Evolutionary conservation across 2,797 vertebrate species (phyloP).

Genomic region (Phylloscopus collybita): DNA sequence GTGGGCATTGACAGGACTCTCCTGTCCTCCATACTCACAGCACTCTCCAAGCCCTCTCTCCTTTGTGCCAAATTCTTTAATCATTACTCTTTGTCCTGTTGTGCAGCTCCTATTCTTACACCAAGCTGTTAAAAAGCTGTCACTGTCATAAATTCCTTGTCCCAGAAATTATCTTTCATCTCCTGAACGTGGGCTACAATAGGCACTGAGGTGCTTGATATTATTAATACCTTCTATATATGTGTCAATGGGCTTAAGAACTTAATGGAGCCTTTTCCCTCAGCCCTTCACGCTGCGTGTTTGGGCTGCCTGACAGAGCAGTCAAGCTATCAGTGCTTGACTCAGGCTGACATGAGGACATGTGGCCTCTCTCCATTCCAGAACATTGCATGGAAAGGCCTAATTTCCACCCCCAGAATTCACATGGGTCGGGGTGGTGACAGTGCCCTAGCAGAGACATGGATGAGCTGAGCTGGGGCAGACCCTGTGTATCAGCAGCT

Average conservation of each 20-base stretch:
- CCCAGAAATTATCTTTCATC: constrained; percentile 68
- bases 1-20: not conserved
- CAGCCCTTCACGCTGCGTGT: not conserved
- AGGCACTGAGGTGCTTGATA: constrained; percentile 24
- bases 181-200: constrained; percentile 44
- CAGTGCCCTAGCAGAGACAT: not conserved
- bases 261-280: constrained; percentile 34
- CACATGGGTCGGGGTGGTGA: rapidly evolving
- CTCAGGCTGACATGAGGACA: not conserved
- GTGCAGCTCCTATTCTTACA: constrained; percentile 13
- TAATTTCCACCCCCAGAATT: not conserved
- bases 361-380: not conserved
- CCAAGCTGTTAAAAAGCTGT: constrained; percentile 54
- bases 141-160: constrained; percentile 56
- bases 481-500: not conserved
- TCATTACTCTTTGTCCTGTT: constrained; percentile 40
- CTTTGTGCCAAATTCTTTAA: constrained; percentile 40
- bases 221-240: constrained; percentile 51
- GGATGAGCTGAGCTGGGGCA: not conserved
- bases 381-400: not conserved
- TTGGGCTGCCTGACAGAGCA: constrained; percentile 9
- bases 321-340: not conserved
- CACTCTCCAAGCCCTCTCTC: not conserved
- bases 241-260: constrained; percentile 48
- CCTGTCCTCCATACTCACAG: not conserved